Evolutionary conservation across 2,888 invertebrate genomes (phyloP).

Genomic region (Cataglyphis altisquamis): DNA sequence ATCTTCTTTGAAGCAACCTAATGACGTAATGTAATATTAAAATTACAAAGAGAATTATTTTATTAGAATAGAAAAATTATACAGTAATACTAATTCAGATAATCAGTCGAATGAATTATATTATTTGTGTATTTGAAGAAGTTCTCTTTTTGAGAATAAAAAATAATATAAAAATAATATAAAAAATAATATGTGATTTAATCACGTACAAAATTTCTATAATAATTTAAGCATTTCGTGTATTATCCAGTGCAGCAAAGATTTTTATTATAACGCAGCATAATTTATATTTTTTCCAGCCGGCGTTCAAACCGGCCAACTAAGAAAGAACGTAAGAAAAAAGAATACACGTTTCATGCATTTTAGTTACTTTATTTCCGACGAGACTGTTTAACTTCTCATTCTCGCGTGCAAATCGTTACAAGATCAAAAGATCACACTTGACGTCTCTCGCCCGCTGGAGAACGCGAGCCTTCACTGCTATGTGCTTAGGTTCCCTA

Average conservation of each 20-base stretch:
- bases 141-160: not conserved
- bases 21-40: too few relatives aligned
- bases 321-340: slow-evolving; percentile 1
- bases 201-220: not conserved
- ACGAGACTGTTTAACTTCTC: slow-evolving; percentile 35
- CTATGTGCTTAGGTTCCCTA: slow-evolving; percentile 40
- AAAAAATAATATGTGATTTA: not conserved
- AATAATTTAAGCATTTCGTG: not conserved
- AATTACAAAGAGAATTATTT: not conserved
- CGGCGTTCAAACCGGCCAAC: not conserved
- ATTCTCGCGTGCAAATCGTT: slow-evolving; percentile 42
- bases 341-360: slow-evolving; percentile 38
- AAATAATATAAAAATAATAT: too few relatives aligned
- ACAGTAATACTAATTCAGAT: not conserved
- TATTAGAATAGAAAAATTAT: not conserved
- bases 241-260: not conserved
- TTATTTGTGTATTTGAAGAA: not conserved
- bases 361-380: slow-evolving; percentile 30
- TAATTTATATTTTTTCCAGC: slow-evolving; percentile 21
- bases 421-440: slow-evolving; percentile 45
- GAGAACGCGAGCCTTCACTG: slow-evolving; percentile 21
- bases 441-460: slow-evolving; percentile 24
- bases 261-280: slow-evolving; percentile 34
- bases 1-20: not conserved
- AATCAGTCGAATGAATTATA: not conserved